These are phyloP conservation scores for Saturnia pavonia DNA, from an alignment of 2,888 invertebrate species.

Conservation along the genomic window DNA sequence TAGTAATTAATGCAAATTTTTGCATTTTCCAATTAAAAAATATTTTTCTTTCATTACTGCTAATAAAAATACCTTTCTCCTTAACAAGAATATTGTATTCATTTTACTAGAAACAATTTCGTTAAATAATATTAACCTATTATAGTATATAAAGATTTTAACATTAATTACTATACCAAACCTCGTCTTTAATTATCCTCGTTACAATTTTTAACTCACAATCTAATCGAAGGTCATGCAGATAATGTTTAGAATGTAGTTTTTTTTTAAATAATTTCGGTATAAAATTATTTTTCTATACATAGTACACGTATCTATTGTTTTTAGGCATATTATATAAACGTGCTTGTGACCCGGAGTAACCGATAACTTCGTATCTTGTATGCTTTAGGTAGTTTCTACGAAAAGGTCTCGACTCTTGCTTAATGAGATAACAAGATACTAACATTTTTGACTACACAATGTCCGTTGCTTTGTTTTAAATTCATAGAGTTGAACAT, in stretches of 20 bases:
- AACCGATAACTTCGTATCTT: constrained; percentile 35
- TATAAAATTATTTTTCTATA: not conserved
- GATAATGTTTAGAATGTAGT: not conserved
- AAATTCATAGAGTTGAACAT: not conserved
- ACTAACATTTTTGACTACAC: constrained; percentile 26
- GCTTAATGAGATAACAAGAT: constrained; percentile 43
- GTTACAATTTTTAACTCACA: not conserved
- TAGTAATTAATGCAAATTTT: too few relatives aligned
- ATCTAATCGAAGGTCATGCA: not conserved
- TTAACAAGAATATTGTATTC: too few relatives aligned
- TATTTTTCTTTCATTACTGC: too few relatives aligned
- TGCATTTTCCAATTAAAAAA: too few relatives aligned
- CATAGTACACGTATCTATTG: constrained; percentile 2
- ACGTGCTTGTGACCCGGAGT: constrained; percentile 42
- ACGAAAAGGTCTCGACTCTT: constrained; percentile 56
- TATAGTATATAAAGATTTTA: not conserved
- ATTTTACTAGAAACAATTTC: too few relatives aligned
- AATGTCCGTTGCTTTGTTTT: not conserved
- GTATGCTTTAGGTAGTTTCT: constrained; percentile 38
- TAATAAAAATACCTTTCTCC: too few relatives aligned
- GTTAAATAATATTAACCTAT: too few relatives aligned
- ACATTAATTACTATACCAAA: not conserved
- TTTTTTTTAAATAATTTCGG: not conserved
- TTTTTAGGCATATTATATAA: constrained; percentile 36
- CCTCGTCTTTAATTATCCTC: not conserved